Percentiles rank a stretch among this genome's conserved stretches.
phyloP scores from a whole-genome alignment of 2,888 invertebrate genomes.

The Rhopalosiphum nymphaeae region DNA sequence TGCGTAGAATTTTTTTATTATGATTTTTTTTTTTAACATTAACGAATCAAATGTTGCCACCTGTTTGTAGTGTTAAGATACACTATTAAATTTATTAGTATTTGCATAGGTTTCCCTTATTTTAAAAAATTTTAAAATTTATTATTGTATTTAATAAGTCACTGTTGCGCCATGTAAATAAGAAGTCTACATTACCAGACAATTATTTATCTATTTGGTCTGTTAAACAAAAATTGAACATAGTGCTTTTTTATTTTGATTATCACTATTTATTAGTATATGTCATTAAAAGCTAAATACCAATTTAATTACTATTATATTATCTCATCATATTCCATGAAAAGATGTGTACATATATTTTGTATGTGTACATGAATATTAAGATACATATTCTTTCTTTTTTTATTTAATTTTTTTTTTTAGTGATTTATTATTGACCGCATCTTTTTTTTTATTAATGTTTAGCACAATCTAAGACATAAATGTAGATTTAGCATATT shows the following conservation, averaged over 20 bases:
- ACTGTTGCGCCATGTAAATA: not conserved
- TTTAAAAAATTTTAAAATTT: not conserved
- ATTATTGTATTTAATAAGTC: constrained; percentile 40
- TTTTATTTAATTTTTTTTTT: constrained; percentile 52
- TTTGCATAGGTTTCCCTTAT: constrained; percentile 9
- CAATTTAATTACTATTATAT: constrained; percentile 19
- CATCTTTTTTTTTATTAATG: constrained; percentile 42
- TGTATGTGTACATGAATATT: constrained; percentile 15
- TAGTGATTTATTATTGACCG: constrained; percentile 45
- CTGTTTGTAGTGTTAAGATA: constrained; percentile 49
- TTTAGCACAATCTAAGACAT: constrained; percentile 8
- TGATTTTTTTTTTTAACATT: constrained; percentile 54
- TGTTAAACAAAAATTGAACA: constrained; percentile 33
- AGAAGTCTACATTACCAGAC: not conserved
- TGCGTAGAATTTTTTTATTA: constrained; percentile 37
- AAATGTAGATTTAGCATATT: not conserved
- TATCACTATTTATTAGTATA: constrained; percentile 45
- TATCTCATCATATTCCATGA: constrained; percentile 38
- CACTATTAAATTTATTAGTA: constrained; percentile 27
- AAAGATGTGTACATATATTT: constrained; percentile 38
- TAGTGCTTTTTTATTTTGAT: constrained; percentile 33
- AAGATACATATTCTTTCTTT: not conserved
- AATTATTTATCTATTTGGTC: not conserved
- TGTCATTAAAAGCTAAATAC: constrained; percentile 17
- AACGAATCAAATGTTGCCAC: constrained; percentile 60